A percentile compares a stretch with the other conserved stretches of the same genome.
Evolutionary conservation across 2,888 invertebrate genomes (phyloP).

Genomic region (Dasysyrphus albostriatus): DNA sequence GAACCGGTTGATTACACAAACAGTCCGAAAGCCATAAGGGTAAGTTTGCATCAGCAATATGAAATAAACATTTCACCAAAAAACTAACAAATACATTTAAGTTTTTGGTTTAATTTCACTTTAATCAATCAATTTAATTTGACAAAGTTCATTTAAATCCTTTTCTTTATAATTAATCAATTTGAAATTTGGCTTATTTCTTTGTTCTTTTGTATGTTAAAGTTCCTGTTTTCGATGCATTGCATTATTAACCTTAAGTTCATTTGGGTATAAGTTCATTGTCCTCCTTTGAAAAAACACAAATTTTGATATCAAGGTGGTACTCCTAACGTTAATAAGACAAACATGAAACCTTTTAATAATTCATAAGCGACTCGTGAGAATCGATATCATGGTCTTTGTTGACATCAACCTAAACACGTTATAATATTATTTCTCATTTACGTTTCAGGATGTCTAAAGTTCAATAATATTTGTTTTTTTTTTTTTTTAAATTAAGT

Average conservation of each 20-base stretch:
- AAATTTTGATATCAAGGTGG: not conserved
- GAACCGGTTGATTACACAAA: slow-evolving; percentile 92
- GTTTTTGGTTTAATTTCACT: no score
- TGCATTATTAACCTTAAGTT: not conserved
- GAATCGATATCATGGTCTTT: not conserved
- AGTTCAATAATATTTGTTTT: no score
- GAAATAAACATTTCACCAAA: not conserved
- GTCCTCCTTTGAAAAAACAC: not conserved
- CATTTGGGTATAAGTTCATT: not conserved
- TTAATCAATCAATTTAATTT: not conserved
- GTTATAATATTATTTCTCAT: no score
- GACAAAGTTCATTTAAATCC: no score
- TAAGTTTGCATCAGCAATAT: slow-evolving; percentile 84
- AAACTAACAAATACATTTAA: no score
- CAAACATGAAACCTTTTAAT: slow-evolving; percentile 7
- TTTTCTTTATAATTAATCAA: not conserved
- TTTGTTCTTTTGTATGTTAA: not conserved
- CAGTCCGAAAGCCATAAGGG: slow-evolving; percentile 88
- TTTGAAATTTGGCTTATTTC: not conserved
- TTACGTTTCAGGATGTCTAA: not conserved
- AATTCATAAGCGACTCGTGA: not conserved
- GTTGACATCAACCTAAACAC: not conserved
- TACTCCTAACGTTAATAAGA: not conserved
- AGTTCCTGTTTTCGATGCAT: slow-evolving; percentile 9
- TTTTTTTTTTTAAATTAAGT: no score